phyloP scores from a whole-genome alignment of 2,888 invertebrate genomes.

The Phaonia tiefii region DNA sequence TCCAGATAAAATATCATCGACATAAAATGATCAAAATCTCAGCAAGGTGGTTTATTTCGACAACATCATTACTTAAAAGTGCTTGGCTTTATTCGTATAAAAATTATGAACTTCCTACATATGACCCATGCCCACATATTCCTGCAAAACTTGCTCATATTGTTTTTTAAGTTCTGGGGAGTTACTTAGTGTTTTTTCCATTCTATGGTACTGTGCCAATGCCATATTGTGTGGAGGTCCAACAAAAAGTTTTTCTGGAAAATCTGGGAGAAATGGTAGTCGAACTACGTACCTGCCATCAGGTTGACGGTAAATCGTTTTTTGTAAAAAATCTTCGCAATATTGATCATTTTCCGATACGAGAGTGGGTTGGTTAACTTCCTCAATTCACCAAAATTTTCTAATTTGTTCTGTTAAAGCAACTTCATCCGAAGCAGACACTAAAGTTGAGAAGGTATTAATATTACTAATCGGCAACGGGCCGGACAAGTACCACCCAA shows the following conservation, averaged over 20 bases:
- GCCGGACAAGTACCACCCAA: too few species aligned
- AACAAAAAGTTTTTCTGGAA: constrained; percentile 16
- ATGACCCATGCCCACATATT: constrained; percentile 46
- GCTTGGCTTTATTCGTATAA: constrained; percentile 1
- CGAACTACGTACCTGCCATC: constrained; percentile 30
- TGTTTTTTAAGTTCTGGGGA: constrained; percentile 11
- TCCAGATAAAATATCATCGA: neutral
- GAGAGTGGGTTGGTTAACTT: neutral
- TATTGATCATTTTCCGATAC: too few species aligned
- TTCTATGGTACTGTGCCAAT: too few species aligned
- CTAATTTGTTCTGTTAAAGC: too few species aligned
- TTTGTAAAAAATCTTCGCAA: too few species aligned
- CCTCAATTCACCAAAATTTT: constrained; percentile 43
- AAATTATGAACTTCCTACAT: too few species aligned
- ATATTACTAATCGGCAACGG: too few species aligned
- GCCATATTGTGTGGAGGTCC: too few species aligned
- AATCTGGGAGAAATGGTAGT: constrained; percentile 20
- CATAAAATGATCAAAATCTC: neutral
- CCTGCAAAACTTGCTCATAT: constrained; percentile 24
- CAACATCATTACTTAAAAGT: too few species aligned
- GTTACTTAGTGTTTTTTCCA: constrained; percentile 1
- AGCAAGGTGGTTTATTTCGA: neutral
- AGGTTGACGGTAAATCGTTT: constrained; percentile 23
- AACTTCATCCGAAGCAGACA: too few species aligned
- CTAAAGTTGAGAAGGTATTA: too few species aligned